Base-by-base conservation (phyloP, 2,888 invertebrate species). In the Troglohyphantes excavatus region DNA sequence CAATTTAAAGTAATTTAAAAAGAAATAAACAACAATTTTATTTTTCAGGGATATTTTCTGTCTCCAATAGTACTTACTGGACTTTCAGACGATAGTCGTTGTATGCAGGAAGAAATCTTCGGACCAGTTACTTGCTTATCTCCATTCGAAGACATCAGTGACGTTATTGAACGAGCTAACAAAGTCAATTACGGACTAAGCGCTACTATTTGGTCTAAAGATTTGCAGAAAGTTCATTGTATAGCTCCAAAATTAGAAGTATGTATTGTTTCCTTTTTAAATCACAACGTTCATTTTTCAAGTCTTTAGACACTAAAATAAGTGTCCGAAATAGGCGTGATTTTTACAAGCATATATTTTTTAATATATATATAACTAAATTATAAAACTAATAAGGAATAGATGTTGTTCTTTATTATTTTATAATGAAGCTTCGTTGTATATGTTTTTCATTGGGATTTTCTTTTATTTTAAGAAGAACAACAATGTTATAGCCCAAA, bases 31-130 rank as follows among this genome's bases (percentile, higher is more conserved):
- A 29, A 17, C 19, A n/a, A 2, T 65, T 68, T 11, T 27, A 11
- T 46, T 59, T 61, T 76, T 29, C 91, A 94, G 94, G 95, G 95
- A 17, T 95, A 94, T 92, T 95, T 93, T 91, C 92, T 95, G 87
- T 92, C 92, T 6, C 95, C 95, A 2, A 94, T 94, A 0, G 93
- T 95, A 0, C 93, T 95, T 11, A 93, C 93, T 0, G 93, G 93
- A 29, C 92, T 95, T 2, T 43, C 92, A 0, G 94, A 94, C 91
- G 90, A 92, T 1, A 93, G 94, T 2, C 92, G 93, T 3, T 93
- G 94, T 78, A 94, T 95, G 94, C 93, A 93, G 78, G 95, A 95
- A 91, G 95, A 95, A 92, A 95, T 95, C 46, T 95, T 95, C 92
- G 95, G 95, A 0, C 95, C 95, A 0, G 94, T 95, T 13, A 94